Conservation (phyloP, 1,140 invertebrate species). For the Bombus waltoni region DNA sequence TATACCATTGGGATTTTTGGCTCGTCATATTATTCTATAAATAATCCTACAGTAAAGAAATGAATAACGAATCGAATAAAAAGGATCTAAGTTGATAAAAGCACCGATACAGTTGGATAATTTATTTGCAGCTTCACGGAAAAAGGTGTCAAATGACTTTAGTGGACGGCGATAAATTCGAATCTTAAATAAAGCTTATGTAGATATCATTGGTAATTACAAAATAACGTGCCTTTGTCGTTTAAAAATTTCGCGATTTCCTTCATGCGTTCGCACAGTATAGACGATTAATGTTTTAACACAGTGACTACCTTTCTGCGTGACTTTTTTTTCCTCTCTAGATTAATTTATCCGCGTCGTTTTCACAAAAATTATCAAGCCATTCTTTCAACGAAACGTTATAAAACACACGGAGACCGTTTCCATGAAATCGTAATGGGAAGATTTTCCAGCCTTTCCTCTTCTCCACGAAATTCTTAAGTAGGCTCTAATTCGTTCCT, state of each 20-base stretch:
- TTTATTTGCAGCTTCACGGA: background rate
- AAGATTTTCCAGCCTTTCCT: background rate
- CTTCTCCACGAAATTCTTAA: too few species aligned
- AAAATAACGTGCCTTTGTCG: background rate
- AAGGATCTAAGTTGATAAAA: background rate
- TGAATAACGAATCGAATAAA: background rate
- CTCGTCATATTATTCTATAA: background rate
- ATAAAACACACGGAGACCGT: background rate
- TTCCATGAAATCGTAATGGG: too few species aligned
- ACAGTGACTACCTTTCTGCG: background rate
- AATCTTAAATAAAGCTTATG: background rate
- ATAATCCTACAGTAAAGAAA: background rate
- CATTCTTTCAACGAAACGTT: background rate
- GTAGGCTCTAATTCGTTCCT: too few species aligned
- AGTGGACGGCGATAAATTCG: background rate
- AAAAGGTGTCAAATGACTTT: background rate
- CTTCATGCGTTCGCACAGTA: background rate
- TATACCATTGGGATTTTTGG: background rate
- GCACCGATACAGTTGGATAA: background rate
- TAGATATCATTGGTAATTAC: background rate
- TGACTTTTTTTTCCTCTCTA: background rate
- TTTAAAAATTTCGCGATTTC: constrained; percentile 5
- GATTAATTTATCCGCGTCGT: background rate
- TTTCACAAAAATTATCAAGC: constrained; percentile 8
- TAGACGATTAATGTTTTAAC: constrained; percentile 9